Conservation (phyloP, 2,888 invertebrate genomes). For the Eucera pruinosa region DNA sequence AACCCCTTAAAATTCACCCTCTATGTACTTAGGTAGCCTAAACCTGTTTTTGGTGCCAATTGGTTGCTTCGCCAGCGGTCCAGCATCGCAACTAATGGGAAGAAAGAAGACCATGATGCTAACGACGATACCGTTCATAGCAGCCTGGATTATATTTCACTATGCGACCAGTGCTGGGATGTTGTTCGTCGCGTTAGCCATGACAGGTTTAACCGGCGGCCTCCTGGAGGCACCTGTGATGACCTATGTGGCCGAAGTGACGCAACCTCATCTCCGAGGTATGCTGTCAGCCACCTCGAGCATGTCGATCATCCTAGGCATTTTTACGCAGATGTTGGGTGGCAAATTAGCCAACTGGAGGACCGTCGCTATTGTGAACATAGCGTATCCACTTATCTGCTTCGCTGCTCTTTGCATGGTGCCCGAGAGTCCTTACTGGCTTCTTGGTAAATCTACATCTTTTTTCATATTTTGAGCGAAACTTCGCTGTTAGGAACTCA, state of each 20-base stretch:
- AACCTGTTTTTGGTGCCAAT: conserved; percentile 92
- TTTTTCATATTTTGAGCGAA: not conserved
- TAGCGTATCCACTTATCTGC: conserved; percentile 88
- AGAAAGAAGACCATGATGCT: conserved; percentile 89
- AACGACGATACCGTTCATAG: conserved; percentile 87
- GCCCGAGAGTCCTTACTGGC: conserved; percentile 93
- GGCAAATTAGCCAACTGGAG: conserved; percentile 90
- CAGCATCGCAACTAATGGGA: conserved; percentile 89
- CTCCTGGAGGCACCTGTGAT: conserved; percentile 92
- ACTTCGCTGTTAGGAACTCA: no score
- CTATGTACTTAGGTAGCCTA: conserved; percentile 88
- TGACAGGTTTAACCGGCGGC: conserved; percentile 92
- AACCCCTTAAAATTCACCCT: not conserved
- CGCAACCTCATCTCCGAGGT: conserved; percentile 92
- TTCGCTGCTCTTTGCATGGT: conserved; percentile 89
- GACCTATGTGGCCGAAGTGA: conserved; percentile 93
- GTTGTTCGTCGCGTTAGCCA: conserved; percentile 89
- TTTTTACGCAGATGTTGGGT: conserved; percentile 91
- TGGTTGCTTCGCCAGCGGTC: conserved; percentile 91
- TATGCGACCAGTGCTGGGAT: conserved; percentile 87
- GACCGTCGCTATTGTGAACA: conserved; percentile 88
- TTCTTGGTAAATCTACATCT: conserved; percentile 85
- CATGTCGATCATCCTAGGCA: conserved; percentile 90
- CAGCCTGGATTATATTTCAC: conserved; percentile 91
- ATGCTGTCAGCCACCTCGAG: conserved; percentile 90